These are phyloP conservation scores for Rotaria sp. DNA, from an alignment of 2,888 invertebrate species.

Conservation along the genomic window DNA sequence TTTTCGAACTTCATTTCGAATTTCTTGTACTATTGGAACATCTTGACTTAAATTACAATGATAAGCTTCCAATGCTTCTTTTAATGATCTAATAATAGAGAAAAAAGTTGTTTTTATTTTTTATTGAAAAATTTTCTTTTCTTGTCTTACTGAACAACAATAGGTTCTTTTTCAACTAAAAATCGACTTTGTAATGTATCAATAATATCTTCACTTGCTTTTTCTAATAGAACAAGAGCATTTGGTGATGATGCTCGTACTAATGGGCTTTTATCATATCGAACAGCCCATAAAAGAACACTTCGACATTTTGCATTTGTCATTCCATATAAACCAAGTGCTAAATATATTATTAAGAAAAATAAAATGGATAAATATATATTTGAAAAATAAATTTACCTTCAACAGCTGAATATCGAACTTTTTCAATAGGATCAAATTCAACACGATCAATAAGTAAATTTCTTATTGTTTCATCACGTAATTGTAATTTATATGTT, in stretches of 20 bases:
- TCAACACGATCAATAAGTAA: slow-evolving; percentile 50
- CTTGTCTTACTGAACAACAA: slow-evolving; percentile 44
- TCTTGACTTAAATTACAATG: slow-evolving; percentile 51
- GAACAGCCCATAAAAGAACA: slow-evolving; percentile 51
- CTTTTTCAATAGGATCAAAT: slow-evolving; percentile 54
- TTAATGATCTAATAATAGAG: slow-evolving; percentile 48
- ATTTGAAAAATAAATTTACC: slow-evolving; percentile 44
- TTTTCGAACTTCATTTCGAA: slow-evolving; percentile 52
- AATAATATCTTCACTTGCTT: slow-evolving; percentile 48
- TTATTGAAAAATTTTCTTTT: slow-evolving; percentile 46
- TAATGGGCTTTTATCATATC: slow-evolving; percentile 51
- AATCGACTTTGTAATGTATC: slow-evolving; percentile 51
- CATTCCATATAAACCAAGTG: slow-evolving; percentile 50
- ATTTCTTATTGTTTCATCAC: slow-evolving; percentile 48
- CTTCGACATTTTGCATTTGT: slow-evolving; percentile 47
- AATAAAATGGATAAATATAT: neutral
- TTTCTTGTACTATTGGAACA: slow-evolving; percentile 53
- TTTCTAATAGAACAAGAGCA: slow-evolving; percentile 47
- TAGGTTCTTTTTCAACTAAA: slow-evolving; percentile 49
- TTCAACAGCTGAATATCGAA: slow-evolving; percentile 54
- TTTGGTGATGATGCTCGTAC: slow-evolving; percentile 54
- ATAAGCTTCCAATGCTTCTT: slow-evolving; percentile 47
- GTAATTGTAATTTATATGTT: slow-evolving; percentile 49
- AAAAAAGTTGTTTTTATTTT: neutral
- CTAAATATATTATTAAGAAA: slow-evolving; percentile 44